Evolutionary conservation across 2,797 vertebrate species (phyloP).

Genomic region (Triplophysa yarkandensis): DNA sequence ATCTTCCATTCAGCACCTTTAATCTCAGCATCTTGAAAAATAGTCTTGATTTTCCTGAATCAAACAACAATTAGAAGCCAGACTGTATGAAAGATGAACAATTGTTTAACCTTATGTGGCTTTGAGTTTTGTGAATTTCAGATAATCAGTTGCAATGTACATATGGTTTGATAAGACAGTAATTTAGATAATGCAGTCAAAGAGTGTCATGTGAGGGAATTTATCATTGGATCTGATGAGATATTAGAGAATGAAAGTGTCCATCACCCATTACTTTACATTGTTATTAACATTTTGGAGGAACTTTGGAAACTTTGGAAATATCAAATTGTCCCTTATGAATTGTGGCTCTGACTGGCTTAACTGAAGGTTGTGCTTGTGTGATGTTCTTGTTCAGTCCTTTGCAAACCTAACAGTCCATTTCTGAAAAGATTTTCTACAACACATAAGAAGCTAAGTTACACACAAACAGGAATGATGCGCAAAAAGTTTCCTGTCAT

Average conservation of each 20-base stretch:
- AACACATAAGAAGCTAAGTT: neutral
- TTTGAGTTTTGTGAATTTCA: neutral
- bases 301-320: neutral
- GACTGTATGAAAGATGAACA: slow-evolving; percentile 12
- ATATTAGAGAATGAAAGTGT: neutral
- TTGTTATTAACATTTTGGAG: neutral
- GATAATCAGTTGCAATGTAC: neutral
- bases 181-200: neutral
- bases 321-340: neutral
- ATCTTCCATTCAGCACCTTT: slow-evolving; percentile 23
- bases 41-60: slow-evolving; percentile 27
- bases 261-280: neutral
- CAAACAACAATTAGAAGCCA: slow-evolving; percentile 2
- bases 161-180: neutral
- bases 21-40: slow-evolving; percentile 28
- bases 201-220: neutral
- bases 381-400: neutral
- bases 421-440: neutral
- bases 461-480: slow-evolving; percentile 21
- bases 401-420: neutral
- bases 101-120: neutral
- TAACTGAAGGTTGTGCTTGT: neutral
- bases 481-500: slow-evolving; percentile 48
- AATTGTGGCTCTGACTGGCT: neutral
- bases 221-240: neutral